Evolutionary conservation across 2,797 vertebrate genomes (phyloP), one percentile per base, ranked within the genome.

Genomic region (Chromis chromis): DNA sequence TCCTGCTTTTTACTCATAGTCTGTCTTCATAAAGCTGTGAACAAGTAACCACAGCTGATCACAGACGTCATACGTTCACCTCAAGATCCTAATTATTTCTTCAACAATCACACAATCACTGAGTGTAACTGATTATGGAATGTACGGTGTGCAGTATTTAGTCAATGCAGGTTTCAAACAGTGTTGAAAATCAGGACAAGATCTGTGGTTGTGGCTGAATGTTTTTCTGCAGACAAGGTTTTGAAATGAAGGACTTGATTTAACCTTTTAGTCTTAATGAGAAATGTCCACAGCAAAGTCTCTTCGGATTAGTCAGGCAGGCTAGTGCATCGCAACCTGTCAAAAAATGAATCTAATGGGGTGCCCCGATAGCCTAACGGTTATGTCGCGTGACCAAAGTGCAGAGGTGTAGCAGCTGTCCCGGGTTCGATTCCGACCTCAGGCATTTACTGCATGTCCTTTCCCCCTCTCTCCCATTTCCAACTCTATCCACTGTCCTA

Each of bases 111-210:
- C 28, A 76, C 46, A 54, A 33, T 61, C 7, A 7, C 44, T 12
- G 60, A 80, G 58, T 55, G 31, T 54, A 28, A 74, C 48, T 17
- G n/a, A 54, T 65, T 9, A 27, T 24, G 53, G 61, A 57, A 31
- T 54, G n/a, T 8, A 14, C 2, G 9, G 36, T 56, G 33, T 42
- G n/a, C 56, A 49, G 50, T n/a, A 77, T 65, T 76, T 85, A 78
- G 69, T 78, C 82, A 57, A 33, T 68, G 80, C 46, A 70, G 76
- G 74, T 83, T 70, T 78, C 12, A 83, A 78, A 75, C 70, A 65
- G 61, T 6, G 63, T 22, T 42, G 22, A 65, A 74, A 81, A 68
- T 46, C 69, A 56, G 39, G 36, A 83, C 53, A 67, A 44, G 62
- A 59, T 49, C 25, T 73, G 48, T 48, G 33, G 50, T 25, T 63